Evolutionary conservation across 2,888 invertebrate genomes (phyloP), one percentile per base, ranked within the genome.

Genomic region (Malthinus seriepunctatus): DNA sequence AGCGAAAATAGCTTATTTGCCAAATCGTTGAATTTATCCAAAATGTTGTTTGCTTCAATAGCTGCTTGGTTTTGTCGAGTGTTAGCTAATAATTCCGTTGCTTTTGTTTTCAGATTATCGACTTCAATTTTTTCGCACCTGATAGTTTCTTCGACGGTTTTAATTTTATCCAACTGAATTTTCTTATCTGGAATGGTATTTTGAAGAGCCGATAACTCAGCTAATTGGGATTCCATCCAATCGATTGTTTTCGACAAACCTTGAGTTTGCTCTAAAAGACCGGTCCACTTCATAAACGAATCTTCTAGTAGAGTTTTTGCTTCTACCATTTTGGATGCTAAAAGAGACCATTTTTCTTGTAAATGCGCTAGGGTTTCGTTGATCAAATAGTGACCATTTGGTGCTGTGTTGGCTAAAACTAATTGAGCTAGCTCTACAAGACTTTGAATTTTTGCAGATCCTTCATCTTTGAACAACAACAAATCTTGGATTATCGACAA

Each of bases 351-450:
- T 69, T 93, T 89, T 72, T 92, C 91, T 81, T 97, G 96, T 44
- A 97, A 80, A 56, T 87, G 86, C 1, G 90, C 86, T 5, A 97
- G 79, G 2, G 90, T 86, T 64, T 90, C 88, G 68, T 95, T 95
- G 51, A 97, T 94, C 31, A 87, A 84, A 66, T 90, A 89, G 67
- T 97, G 95, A 0, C 97, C 97, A 33, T 86, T 81, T 1, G 93
- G 90, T 0, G 95, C 93, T 0, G 97, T 96, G 72, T 95, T 96
- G 0, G 93, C 92, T 70, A 96, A 81, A 0, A 96, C 93, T 67
- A 87, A 88, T 78, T 97, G 97, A 0, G 95, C 95, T 66, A 93
- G 79, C 71, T 96, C 96, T n/a, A 95, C 90, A 38, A 93, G 85
- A 48, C 87, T 86, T 73, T 97, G 94, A 32, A 95, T 90, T 77